Evolutionary conservation across 2,888 invertebrate genomes (phyloP).

Genomic region (Hirtodrosophila confusa): DNA sequence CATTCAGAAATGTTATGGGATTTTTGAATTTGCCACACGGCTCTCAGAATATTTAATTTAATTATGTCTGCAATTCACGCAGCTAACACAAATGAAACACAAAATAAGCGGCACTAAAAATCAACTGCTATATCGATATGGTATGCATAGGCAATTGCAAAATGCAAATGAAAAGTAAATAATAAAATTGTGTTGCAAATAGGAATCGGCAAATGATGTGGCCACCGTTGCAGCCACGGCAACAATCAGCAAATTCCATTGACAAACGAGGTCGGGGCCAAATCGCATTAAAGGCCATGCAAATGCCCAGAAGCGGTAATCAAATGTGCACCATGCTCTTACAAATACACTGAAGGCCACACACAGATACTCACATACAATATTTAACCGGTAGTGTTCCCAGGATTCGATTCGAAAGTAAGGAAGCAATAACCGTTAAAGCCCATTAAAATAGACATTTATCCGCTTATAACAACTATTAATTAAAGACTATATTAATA

Average conservation of each 20-base stretch:
- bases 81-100: slow-evolving; percentile 16
- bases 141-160: slow-evolving; percentile 48
- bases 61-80: slow-evolving; percentile 18
- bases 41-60: slow-evolving; percentile 20
- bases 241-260: slow-evolving; percentile 65
- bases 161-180: slow-evolving; percentile 65
- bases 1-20: too few relatives aligned
- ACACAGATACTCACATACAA: slow-evolving; percentile 1
- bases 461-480: too few relatives aligned
- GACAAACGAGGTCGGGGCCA: slow-evolving; percentile 43
- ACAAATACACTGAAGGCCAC: background rate
- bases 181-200: slow-evolving; percentile 51
- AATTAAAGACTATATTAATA: slow-evolving; percentile 2
- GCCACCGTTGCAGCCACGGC: slow-evolving; percentile 43
- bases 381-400: slow-evolving; percentile 6
- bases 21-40: too few relatives aligned
- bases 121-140: slow-evolving; percentile 25
- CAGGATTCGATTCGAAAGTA: slow-evolving; percentile 12
- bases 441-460: background rate
- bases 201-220: slow-evolving; percentile 64
- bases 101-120: slow-evolving; percentile 56
- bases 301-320: slow-evolving; percentile 49
- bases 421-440: slow-evolving; percentile 4
- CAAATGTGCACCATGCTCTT: slow-evolving; percentile 33
- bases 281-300: slow-evolving; percentile 60